Conservation (phyloP, 2,888 invertebrate genomes). For the Caenorhabditis doughertyi region DNA sequence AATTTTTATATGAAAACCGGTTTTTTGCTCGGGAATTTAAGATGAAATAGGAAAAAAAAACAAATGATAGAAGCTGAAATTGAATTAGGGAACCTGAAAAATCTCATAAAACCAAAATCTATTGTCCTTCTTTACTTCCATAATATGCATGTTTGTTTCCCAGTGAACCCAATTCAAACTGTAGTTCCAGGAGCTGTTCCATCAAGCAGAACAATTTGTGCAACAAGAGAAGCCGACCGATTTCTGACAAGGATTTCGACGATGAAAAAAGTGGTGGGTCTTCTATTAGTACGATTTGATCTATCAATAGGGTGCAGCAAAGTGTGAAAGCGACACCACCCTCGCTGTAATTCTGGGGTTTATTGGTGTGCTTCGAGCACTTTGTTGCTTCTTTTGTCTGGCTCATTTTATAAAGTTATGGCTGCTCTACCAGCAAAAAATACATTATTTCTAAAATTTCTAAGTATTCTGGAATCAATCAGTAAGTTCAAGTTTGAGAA, state of each 20-base stretch:
- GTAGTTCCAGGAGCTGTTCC: conserved; percentile 62
- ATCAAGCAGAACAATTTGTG: conserved; percentile 68
- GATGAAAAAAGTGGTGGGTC: conserved; percentile 64
- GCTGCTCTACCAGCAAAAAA: conserved; percentile 16
- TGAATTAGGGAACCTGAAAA: too few species aligned
- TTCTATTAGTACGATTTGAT: conserved; percentile 20
- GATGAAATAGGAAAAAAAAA: too few species aligned
- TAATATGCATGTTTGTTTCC: conserved; percentile 23
- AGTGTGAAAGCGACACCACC: conserved; percentile 56
- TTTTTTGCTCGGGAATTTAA: not conserved
- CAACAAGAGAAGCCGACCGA: conserved; percentile 62
- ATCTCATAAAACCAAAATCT: not conserved
- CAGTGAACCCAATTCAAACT: conserved; percentile 5
- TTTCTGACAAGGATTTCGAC: conserved; percentile 64
- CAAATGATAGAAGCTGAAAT: too few species aligned
- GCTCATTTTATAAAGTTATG: conserved; percentile 16
- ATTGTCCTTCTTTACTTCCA: not conserved
- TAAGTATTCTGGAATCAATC: conserved; percentile 44
- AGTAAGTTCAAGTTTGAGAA: conserved; percentile 29
- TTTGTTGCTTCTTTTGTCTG: conserved; percentile 19
- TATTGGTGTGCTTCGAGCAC: not conserved
- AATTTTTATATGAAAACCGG: not conserved
- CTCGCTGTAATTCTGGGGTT: conserved; percentile 58
- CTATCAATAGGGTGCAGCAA: conserved; percentile 42
- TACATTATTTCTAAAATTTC: conserved; percentile 31